phyloP scores from a whole-genome alignment of 2,113 vertebrate species.

The Oncorhynchus mykiss region DNA sequence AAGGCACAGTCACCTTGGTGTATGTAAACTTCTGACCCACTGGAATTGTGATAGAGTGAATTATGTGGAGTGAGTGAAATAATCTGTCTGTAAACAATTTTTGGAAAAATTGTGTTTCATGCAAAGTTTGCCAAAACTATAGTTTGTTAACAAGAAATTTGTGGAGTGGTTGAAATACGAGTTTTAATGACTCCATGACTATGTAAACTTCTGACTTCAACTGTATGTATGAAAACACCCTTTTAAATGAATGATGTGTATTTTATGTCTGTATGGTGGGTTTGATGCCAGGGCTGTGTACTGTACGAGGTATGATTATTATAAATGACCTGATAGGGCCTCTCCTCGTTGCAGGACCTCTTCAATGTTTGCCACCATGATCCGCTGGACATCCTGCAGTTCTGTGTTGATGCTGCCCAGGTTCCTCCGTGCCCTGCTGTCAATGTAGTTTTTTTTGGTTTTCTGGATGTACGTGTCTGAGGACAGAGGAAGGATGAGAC shows the following conservation, averaged over 20 bases:
- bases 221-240: no score
- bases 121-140: no score
- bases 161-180: no score
- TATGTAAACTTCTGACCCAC: no score
- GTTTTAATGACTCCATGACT: no score
- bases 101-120: no score
- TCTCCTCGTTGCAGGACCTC: slow-evolving; percentile 96
- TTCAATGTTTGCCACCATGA: slow-evolving; percentile 99
- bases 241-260: neutral
- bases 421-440: slow-evolving; percentile 93
- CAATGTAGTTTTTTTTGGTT: slow-evolving; percentile 98
- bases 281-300: neutral
- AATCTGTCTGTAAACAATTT: no score
- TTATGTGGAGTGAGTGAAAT: no score
- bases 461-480: slow-evolving; percentile 98
- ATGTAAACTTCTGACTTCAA: no score
- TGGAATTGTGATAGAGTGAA: no score
- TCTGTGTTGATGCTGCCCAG: slow-evolving; percentile 97
- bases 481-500: slow-evolving; percentile 27
- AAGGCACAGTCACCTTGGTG: no score
- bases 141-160: no score
- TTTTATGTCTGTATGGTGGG: neutral
- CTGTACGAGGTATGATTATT: neutral
- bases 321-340: slow-evolving; percentile 86
- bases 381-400: slow-evolving; percentile 96